Base-by-base conservation (phyloP, 2,113 vertebrate genomes). In the Penelope pileata region DNA sequence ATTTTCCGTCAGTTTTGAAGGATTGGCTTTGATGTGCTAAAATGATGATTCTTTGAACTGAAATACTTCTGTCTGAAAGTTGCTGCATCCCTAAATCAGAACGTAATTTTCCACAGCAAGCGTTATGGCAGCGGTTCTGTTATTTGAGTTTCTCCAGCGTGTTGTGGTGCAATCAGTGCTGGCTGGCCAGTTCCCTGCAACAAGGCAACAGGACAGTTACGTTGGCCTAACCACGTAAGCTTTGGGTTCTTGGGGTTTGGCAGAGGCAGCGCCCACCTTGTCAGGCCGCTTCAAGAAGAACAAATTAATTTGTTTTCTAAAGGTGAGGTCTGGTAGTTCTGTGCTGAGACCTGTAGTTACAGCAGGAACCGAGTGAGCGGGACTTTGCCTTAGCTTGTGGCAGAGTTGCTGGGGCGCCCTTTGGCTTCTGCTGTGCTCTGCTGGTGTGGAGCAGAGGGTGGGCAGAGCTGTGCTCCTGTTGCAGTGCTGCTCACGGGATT, bases 191-290 rank as follows among this genome's bases (percentile, higher is more conserved):
- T 45, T 87, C 56, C 58, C 47, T 84, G 69, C 72, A 85, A 3
- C 6, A 29, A 91, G 83, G 85, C 83, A 93, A 66, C 93, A 66
- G 89, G 94, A 67, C 92, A 77, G 53, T 58, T 83, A 17, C 80
- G 0, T 83, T 97, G 95, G 74, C 53, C 18, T 50, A 45, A 38
- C 59, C 51, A 3, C 4, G 48, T 83, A 53, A 90, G 45, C 63
- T 70, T 81, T 76, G 91, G 10, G 7, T 34, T 62, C 27, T 26
- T 22, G 32, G 63, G 38, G 29, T 89, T 90, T 96, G 36, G 38
- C 26, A 36, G 60, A 10, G n/a, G 53, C 36, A 90, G 24, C 82
- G 45, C 16, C 40, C 6, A 43, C 16, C 6, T 59, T 48, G 19
- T 23, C 60, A 73, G 23, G 10, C 30, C 17, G 78, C 9, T 38